These are phyloP conservation scores for Eclectus roratus DNA, from an alignment of 2,113 vertebrate species.

Conservation along the genomic window DNA sequence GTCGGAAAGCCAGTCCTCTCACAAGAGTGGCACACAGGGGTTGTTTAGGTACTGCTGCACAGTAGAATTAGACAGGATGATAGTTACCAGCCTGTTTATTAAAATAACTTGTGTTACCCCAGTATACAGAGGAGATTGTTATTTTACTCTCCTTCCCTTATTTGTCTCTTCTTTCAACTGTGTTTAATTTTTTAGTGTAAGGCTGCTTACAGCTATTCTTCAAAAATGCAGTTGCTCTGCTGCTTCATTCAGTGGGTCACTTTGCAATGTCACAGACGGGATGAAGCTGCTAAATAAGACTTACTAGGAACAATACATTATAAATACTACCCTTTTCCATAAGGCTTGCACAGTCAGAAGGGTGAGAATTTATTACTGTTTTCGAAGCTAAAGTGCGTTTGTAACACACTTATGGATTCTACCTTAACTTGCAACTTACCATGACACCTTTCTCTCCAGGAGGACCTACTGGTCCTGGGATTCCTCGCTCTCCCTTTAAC, in stretches of 20 bases:
- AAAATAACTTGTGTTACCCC: neutral
- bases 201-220: neutral
- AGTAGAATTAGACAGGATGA: neutral
- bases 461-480: slow-evolving; percentile 86
- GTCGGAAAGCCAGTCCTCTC: neutral
- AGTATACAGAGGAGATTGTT: neutral
- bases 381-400: neutral
- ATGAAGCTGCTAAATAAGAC: neutral
- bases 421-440: slow-evolving; percentile 76
- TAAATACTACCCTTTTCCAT: neutral
- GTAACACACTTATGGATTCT: neutral
- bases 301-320: neutral
- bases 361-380: neutral
- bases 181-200: neutral
- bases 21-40: neutral
- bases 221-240: neutral
- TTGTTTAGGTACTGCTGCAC: neutral
- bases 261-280: neutral
- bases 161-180: neutral
- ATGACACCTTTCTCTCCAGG: slow-evolving; percentile 87
- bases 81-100: neutral
- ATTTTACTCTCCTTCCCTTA: neutral
- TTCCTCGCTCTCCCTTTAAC: slow-evolving; percentile 90
- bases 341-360: neutral
- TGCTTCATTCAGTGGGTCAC: neutral